These are phyloP conservation scores for Carassius auratus DNA, from an alignment of 2,113 vertebrate species.

Conservation along the genomic window DNA sequence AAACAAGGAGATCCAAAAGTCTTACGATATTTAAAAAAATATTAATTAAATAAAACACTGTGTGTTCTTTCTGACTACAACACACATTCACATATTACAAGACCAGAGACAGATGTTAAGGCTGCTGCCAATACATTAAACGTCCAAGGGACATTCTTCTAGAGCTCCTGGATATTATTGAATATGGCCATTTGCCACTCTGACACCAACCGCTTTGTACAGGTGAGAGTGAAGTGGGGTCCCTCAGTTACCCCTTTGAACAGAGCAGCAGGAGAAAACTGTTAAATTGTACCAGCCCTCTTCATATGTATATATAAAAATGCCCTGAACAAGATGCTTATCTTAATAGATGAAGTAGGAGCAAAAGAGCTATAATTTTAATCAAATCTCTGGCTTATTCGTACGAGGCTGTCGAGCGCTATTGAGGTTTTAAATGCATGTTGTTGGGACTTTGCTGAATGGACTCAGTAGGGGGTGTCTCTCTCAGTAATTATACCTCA, in stretches of 20 bases:
- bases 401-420: constrained; percentile 66
- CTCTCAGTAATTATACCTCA: constrained; percentile 76
- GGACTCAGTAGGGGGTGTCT: constrained; percentile 72
- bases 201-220: constrained; percentile 63
- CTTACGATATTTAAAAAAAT: not conserved
- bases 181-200: constrained; percentile 46
- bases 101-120: not conserved
- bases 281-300: constrained; percentile 68
- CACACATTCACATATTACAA: not conserved
- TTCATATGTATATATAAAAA: constrained; percentile 71
- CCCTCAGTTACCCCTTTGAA: constrained; percentile 66
- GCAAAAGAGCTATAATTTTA: constrained; percentile 78
- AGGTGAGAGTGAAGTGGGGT: constrained; percentile 64
- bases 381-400: constrained; percentile 73
- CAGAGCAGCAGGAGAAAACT: constrained; percentile 69
- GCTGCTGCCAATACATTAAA: constrained; percentile 7
- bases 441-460: constrained; percentile 72
- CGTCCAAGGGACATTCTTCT: constrained; percentile 38
- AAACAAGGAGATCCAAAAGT: not conserved
- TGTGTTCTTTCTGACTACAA: not conserved
- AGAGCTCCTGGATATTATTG: constrained; percentile 34
- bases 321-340: constrained; percentile 71
- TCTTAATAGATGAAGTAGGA: constrained; percentile 78
- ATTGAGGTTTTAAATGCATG: constrained; percentile 75
- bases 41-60: not conserved